These are phyloP conservation scores for Aramus guarauna DNA, from an alignment of 2,113 vertebrate species.

Conservation along the genomic window DNA sequence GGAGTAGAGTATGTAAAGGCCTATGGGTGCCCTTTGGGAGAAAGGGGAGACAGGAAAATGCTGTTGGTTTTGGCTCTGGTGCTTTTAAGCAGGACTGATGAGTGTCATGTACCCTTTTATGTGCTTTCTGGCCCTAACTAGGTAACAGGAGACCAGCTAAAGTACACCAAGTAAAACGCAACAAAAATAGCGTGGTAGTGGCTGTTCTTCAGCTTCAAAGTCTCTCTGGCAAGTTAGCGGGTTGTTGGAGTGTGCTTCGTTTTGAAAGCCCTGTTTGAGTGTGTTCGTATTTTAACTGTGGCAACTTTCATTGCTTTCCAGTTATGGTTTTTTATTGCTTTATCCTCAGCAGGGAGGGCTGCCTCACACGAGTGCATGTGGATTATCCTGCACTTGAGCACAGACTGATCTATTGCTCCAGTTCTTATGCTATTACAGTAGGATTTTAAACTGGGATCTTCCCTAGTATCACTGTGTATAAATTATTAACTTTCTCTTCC, in stretches of 20 bases:
- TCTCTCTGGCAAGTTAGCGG: neutral
- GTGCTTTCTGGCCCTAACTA: neutral
- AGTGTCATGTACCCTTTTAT: neutral
- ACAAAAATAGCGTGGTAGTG: neutral
- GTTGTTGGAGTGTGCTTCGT: neutral
- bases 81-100: neutral
- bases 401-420: neutral
- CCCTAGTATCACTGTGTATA: neutral
- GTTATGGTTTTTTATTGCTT: neutral
- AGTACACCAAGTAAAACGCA: neutral
- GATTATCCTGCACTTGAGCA: neutral
- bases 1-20: neutral
- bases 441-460: constrained; percentile 5
- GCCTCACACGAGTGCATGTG: neutral
- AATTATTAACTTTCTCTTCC: constrained; percentile 6
- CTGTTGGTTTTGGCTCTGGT: neutral
- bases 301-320: neutral
- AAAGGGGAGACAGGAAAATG: neutral
- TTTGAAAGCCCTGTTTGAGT: neutral
- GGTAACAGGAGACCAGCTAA: neutral
- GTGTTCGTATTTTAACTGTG: neutral
- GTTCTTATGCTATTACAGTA: neutral
- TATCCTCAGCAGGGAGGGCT: neutral
- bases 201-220: neutral
- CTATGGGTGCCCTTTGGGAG: neutral